Base-by-base conservation (phyloP, 2,113 vertebrate genomes). In the Gobiocypris rarus region DNA sequence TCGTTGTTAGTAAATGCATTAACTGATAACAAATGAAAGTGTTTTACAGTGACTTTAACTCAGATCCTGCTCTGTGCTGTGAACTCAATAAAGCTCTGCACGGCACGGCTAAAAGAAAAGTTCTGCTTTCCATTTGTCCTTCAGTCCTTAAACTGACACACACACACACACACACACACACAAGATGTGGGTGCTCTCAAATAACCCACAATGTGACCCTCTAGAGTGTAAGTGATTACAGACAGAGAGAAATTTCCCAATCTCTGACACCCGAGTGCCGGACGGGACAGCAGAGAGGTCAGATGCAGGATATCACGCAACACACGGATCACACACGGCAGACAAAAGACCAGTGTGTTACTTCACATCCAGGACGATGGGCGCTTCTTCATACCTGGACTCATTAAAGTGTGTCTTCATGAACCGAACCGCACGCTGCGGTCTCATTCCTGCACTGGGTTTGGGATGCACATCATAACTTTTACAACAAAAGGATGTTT, bases 161-260 rank as follows among this genome's bases (percentile, higher is more conserved):
- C 61, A 15, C 56, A 61, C 10, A 75, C 13, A 14, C 54, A 10
- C 56, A 74, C 59, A 70, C 67, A 70, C 65, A 69, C 19, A 41
- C 4, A 67, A 10, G 15, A 65, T 26, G 34, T 34, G 34, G 3
- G 1, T 4, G 0, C 48, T 90, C 90, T 93, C 91, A 92, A 87
- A 91, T 93, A 91, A 92, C 91, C 81, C 81, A 89, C 91, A 92
- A 92, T 92, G 93, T 94, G 90, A 93, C 92, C 91, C 92, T 89
- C 88, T 88, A 75, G 89, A 89, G 87, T 88, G 90, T 88, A 87
- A 87, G 85, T 91, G 89, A 92, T 92, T 87, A 86, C 88, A 91
- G 91, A 91, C 84, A 85, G 91, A 92, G 91, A 86, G 89, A n/a
- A 86, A 87, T 92, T 93, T 69, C 31, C 38, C 17, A 91, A 92